Evolutionary conservation across 2,113 vertebrate genomes (phyloP).

Genomic region (Alligator mississippiensis): DNA sequence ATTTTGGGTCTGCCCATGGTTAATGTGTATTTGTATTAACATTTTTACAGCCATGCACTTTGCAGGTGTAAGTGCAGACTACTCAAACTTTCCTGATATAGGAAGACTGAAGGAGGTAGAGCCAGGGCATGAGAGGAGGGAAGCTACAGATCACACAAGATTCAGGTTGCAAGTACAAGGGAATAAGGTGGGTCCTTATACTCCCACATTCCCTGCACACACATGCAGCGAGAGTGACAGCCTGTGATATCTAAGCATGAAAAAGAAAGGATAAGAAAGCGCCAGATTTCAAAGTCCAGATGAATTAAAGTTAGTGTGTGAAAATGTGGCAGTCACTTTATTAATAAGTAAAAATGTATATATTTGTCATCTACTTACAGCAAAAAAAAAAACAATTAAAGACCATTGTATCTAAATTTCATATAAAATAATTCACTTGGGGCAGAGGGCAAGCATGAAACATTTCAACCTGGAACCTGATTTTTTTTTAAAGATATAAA

Average conservation of each 20-base stretch:
- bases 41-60: background rate
- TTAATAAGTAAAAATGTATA: background rate
- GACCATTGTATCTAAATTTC: background rate
- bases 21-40: no score
- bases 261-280: background rate
- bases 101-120: no score
- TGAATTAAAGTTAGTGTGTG: background rate
- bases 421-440: background rate
- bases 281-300: background rate
- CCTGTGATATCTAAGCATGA: background rate
- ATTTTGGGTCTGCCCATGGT: no score
- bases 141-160: background rate
- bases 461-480: background rate
- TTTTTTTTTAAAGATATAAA: background rate
- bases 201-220: background rate
- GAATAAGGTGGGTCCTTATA: accelerated
- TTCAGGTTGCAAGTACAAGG: accelerated
- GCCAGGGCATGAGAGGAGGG: no score
- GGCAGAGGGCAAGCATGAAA: background rate
- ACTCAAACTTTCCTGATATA: background rate
- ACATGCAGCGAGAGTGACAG: background rate
- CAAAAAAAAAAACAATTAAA: background rate
- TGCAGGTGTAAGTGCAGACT: background rate
- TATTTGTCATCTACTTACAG: background rate
- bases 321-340: background rate